Conservation (phyloP, 2,797 vertebrate genomes). For the Phrynocephalus guinanensis region DNA sequence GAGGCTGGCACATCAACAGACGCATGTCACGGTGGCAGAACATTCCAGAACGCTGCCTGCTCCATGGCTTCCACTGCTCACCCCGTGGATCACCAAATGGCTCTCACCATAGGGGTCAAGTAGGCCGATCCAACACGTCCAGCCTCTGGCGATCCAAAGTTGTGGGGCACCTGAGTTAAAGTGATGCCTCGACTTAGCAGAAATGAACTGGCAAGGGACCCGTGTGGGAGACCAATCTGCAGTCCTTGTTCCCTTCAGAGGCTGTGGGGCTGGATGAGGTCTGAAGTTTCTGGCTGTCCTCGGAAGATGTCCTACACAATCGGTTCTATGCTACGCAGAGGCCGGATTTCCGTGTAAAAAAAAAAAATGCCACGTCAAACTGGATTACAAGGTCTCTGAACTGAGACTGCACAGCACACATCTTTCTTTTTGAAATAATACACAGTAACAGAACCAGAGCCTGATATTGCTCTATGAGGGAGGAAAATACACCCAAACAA, state of each 20-base stretch:
- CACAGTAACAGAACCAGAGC: too few species aligned
- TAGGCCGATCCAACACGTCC: too few species aligned
- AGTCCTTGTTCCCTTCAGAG: background rate
- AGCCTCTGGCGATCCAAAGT: background rate
- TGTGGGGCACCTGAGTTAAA: background rate
- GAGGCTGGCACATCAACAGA: background rate
- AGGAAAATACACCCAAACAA: too few species aligned
- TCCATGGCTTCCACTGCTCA: background rate
- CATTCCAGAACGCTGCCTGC: background rate
- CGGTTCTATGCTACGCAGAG: background rate
- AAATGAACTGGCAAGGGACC: background rate
- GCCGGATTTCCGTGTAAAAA: too few species aligned
- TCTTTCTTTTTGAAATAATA: too few species aligned
- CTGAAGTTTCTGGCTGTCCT: background rate
- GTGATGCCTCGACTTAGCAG: too few species aligned
- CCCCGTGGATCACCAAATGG: background rate
- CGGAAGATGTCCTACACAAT: background rate
- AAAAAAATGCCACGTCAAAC: too few species aligned
- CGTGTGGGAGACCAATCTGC: background rate
- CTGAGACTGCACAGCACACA: too few species aligned
- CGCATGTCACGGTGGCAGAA: background rate
- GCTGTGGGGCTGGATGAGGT: background rate
- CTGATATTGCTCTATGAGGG: too few species aligned
- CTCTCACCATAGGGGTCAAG: background rate
- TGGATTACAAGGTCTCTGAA: too few species aligned